Conservation (phyloP, 2,113 vertebrate species). For the Puma concolor region DNA sequence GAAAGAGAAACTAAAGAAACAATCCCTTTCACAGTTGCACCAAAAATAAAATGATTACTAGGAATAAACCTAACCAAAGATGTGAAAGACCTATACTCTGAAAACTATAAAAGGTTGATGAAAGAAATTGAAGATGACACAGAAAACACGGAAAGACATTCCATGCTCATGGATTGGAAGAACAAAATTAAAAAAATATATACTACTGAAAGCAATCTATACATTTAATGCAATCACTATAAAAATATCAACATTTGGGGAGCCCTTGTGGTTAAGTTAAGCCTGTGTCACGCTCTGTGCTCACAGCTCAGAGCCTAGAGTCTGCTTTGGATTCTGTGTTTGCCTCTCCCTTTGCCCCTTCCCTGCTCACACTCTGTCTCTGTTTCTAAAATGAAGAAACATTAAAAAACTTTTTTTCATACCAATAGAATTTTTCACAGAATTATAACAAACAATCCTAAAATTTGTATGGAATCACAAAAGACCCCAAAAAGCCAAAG, state of each 20-base stretch:
- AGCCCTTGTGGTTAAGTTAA: too few species aligned
- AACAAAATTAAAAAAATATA: neutral
- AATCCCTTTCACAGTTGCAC: neutral
- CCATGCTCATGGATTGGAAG: neutral
- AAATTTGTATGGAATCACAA: neutral
- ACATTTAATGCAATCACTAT: neutral
- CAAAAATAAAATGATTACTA: neutral
- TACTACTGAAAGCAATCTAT: neutral
- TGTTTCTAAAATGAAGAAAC: too few species aligned
- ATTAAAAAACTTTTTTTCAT: neutral
- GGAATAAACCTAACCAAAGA: neutral
- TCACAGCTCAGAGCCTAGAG: too few species aligned
- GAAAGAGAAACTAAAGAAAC: neutral
- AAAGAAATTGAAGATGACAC: neutral
- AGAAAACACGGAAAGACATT: neutral
- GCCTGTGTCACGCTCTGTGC: too few species aligned
- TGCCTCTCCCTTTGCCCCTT: too few species aligned
- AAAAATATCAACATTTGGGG: neutral
- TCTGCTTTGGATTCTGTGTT: too few species aligned
- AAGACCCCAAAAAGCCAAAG: neutral
- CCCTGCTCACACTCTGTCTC: too few species aligned
- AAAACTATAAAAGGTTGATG: neutral
- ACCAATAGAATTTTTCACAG: neutral
- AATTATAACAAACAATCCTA: neutral
- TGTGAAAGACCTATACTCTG: neutral